Conservation (phyloP, 2,113 vertebrate genomes). For the Leptodactylus fuscus region DNA sequence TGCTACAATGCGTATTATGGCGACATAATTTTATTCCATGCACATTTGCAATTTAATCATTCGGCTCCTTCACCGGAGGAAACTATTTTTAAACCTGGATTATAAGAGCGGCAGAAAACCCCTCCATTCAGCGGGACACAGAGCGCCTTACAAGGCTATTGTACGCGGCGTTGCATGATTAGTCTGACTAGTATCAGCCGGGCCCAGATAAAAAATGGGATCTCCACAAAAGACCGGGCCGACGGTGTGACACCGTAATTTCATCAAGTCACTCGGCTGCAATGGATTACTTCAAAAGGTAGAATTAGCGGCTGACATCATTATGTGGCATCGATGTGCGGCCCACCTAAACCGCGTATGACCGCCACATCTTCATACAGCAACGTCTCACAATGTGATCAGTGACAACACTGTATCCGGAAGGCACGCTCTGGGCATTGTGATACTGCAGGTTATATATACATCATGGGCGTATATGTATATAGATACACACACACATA, state of each 20-base stretch:
- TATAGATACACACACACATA: too few species aligned
- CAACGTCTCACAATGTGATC: not conserved
- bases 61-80: slow-evolving; percentile 6
- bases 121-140: slow-evolving; percentile 33
- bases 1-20: slow-evolving; percentile 47
- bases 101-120: slow-evolving; percentile 15
- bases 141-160: slow-evolving; percentile 50
- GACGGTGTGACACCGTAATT: slow-evolving; percentile 39
- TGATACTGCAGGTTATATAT: too few species aligned
- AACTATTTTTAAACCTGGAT: slow-evolving; percentile 57
- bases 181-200: slow-evolving; percentile 32
- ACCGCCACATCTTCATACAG: not conserved
- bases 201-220: slow-evolving; percentile 44
- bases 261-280: slow-evolving; percentile 36
- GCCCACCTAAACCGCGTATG: not conserved
- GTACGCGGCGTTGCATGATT: slow-evolving; percentile 41
- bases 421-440: too few species aligned
- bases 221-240: slow-evolving; percentile 37
- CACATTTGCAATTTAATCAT: slow-evolving; percentile 58
- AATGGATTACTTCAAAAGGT: slow-evolving; percentile 35
- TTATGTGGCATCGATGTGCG: not conserved
- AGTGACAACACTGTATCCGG: not conserved
- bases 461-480: too few species aligned
- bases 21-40: slow-evolving; percentile 29
- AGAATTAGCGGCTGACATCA: slow-evolving; percentile 21